phyloP scores from a whole-genome alignment of 2,888 invertebrate genomes.

The Nebria brevicollis region DNA sequence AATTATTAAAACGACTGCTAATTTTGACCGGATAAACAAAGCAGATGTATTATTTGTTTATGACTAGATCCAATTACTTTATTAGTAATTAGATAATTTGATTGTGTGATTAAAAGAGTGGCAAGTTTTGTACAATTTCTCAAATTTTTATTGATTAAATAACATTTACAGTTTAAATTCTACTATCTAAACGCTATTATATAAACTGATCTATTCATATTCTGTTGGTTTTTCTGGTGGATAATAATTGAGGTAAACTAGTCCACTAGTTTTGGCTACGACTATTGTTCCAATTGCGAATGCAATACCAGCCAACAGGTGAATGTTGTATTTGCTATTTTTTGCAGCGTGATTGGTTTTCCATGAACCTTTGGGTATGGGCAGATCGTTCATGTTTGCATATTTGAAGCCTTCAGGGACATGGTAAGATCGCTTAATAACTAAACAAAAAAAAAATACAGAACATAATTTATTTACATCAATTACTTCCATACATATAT shows the following conservation, averaged over 20 bases:
- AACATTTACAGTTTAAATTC: constrained; percentile 42
- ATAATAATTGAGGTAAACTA: constrained; percentile 71
- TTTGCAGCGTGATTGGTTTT: constrained; percentile 72
- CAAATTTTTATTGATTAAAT: constrained; percentile 41
- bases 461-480: background rate
- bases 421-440: constrained; percentile 46
- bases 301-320: constrained; percentile 69
- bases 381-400: constrained; percentile 79
- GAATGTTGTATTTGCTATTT: constrained; percentile 76
- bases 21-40: background rate
- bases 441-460: constrained; percentile 30
- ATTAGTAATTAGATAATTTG: no score
- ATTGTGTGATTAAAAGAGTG: background rate
- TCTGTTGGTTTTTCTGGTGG: constrained; percentile 62
- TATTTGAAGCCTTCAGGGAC: constrained; percentile 34
- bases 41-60: no score
- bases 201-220: constrained; percentile 22
- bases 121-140: constrained; percentile 3
- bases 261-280: constrained; percentile 69
- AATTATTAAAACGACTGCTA: background rate
- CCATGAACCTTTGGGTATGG: constrained; percentile 83
- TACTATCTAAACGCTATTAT: constrained; percentile 25
- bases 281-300: constrained; percentile 64
- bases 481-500: no score
- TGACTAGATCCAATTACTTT: no score